A percentile compares a stretch with the other conserved stretches of the same genome.
Evolutionary conservation across 2,888 invertebrate species (phyloP).

Genomic region (Tiliacea aurago): DNA sequence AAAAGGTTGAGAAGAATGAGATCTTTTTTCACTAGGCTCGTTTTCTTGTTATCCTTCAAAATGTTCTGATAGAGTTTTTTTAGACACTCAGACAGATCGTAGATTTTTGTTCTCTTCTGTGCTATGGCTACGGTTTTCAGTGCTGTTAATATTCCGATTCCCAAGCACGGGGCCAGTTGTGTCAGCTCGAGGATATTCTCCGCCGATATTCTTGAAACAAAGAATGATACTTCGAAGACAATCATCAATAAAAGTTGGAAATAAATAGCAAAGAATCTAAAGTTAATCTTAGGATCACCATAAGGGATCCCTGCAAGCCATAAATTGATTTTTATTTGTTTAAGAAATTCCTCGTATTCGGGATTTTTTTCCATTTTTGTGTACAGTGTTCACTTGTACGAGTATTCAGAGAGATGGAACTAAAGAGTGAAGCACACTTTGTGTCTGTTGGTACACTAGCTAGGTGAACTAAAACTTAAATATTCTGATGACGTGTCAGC

Average conservation of each 20-base stretch:
- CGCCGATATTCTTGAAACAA: slow-evolving; percentile 75
- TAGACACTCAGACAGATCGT: slow-evolving; percentile 70
- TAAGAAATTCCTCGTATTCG: slow-evolving; percentile 75
- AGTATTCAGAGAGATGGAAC: not conserved
- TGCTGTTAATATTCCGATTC: slow-evolving; percentile 73
- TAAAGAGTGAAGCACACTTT: not conserved
- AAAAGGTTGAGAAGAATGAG: slow-evolving; percentile 73
- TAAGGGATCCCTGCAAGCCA: slow-evolving; percentile 77
- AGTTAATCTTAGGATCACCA: slow-evolving; percentile 64
- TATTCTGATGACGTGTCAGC: not conserved
- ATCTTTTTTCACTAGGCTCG: slow-evolving; percentile 68
- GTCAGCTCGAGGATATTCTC: slow-evolving; percentile 80
- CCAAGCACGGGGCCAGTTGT: slow-evolving; percentile 77
- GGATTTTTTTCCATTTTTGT: slow-evolving; percentile 71
- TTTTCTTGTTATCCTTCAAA: slow-evolving; percentile 68
- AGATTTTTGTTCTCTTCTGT: slow-evolving; percentile 70
- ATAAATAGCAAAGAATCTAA: slow-evolving; percentile 69
- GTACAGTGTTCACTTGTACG: not conserved
- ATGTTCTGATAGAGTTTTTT: slow-evolving; percentile 70
- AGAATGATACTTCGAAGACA: slow-evolving; percentile 71
- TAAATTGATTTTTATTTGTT: slow-evolving; percentile 76
- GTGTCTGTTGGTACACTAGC: not conserved
- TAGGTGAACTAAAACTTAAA: not conserved
- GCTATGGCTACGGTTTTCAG: slow-evolving; percentile 73
- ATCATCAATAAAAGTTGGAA: slow-evolving; percentile 67